Conservation (phyloP, 2,888 invertebrate species). For the Acanthacorydalis orientalis region DNA sequence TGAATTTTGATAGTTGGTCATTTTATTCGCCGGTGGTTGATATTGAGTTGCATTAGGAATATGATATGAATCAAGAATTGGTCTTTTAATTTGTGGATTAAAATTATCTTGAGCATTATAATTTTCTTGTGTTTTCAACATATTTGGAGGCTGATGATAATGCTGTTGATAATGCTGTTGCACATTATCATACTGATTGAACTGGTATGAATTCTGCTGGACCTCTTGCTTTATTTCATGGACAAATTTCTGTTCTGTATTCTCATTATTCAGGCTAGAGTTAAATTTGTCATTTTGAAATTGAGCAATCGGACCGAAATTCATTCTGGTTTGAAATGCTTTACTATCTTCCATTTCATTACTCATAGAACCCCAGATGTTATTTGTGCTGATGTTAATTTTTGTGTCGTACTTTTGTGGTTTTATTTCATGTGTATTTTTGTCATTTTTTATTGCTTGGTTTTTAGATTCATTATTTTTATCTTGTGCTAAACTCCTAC, state of each 20-base stretch:
- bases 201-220: neutral
- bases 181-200: conserved; percentile 1
- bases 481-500: neutral
- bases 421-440: neutral
- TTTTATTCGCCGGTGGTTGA: too few species aligned
- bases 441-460: neutral
- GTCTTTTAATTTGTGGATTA: neutral
- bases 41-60: neutral
- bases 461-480: conserved; percentile 1
- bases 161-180: conserved; percentile 3
- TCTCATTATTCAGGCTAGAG: conserved; percentile 4
- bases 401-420: neutral
- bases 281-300: conserved; percentile 23
- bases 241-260: conserved; percentile 4
- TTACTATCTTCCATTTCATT: conserved; percentile 27
- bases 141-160: neutral
- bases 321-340: conserved; percentile 38
- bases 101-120: neutral
- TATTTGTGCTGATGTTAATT: neutral
- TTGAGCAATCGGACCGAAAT: conserved; percentile 35
- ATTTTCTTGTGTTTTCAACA: neutral
- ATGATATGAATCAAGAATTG: neutral
- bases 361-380: neutral
- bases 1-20: neutral
- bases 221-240: conserved; percentile 7